Conservation (phyloP, 2,113 vertebrate species). For the Cichladusa arquata region DNA sequence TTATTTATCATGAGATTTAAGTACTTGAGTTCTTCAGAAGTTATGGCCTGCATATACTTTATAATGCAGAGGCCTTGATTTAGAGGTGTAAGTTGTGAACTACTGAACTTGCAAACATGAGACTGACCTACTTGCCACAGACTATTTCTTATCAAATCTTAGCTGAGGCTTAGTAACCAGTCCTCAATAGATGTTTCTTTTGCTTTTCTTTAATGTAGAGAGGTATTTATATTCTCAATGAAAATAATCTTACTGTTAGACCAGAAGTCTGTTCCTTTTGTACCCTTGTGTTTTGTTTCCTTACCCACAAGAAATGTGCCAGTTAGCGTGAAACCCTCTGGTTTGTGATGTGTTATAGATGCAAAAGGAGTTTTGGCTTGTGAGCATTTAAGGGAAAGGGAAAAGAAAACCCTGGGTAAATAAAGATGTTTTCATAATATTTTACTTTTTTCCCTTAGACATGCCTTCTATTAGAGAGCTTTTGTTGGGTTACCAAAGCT, state of each 20-base stretch:
- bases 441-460: neutral
- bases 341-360: neutral
- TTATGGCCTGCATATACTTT: neutral
- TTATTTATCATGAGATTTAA: neutral
- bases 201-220: neutral
- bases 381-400: neutral
- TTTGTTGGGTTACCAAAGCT: neutral
- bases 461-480: neutral
- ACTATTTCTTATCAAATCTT: neutral
- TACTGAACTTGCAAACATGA: neutral
- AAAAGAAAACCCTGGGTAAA: neutral
- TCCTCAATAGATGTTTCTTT: neutral
- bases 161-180: neutral
- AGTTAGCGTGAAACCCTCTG: neutral
- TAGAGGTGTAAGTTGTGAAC: neutral
- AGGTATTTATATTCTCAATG: neutral
- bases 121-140: neutral
- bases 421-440: neutral
- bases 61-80: neutral
- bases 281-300: neutral
- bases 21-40: neutral
- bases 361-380: neutral
- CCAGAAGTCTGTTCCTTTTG: neutral
- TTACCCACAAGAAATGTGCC: neutral
- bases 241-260: neutral